Evolutionary conservation across 2,888 invertebrate genomes (phyloP), one percentile per base, ranked within the genome.

Genomic region (Cepaea hortensis): DNA sequence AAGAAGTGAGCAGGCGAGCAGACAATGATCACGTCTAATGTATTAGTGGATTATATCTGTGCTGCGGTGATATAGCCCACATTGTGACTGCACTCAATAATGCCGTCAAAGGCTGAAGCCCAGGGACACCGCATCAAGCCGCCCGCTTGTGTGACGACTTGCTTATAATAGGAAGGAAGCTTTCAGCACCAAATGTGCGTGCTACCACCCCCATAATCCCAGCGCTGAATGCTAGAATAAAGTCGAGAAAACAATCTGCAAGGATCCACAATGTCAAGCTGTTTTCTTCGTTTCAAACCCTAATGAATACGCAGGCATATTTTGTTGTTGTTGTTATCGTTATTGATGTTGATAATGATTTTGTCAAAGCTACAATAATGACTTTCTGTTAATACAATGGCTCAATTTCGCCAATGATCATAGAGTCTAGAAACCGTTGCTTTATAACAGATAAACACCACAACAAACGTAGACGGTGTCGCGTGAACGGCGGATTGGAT

Each of bases 251-350:
- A 62, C 62, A 62, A 79, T 79, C 79, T 18, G 5, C 15, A 18
- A 13, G 11, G 0, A 35, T 35, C 15, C 35, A 62, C 18, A 62
- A 65, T 15, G 61, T 62, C 79, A 46, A 23, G 35, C 62, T 46
- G 79, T 79, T 79, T 79, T 79, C 13, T 79, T 79, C 3, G 62
- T 79, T 62, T 55, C 61, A 61, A 35, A 35, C 62, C 18, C 79
- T 18, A 46, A 35, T 79, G 79, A 79, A 79, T 35, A 79, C 62
- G n/a, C 35, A 35, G 23, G 62, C 62, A 18, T 11, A 55, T 55
- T 55, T 55, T 11, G 55, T 55, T 55, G 55, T 62, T 62, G 6
- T 35, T 7, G 55, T 13, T 79, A 9, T 55, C 77, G n/a, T 13
- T 61, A 23, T 18, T 18, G 5, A 18, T 76, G 18, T n/a, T 55